phyloP scores from a whole-genome alignment of 2,888 invertebrate species.

The Tuta absoluta region DNA sequence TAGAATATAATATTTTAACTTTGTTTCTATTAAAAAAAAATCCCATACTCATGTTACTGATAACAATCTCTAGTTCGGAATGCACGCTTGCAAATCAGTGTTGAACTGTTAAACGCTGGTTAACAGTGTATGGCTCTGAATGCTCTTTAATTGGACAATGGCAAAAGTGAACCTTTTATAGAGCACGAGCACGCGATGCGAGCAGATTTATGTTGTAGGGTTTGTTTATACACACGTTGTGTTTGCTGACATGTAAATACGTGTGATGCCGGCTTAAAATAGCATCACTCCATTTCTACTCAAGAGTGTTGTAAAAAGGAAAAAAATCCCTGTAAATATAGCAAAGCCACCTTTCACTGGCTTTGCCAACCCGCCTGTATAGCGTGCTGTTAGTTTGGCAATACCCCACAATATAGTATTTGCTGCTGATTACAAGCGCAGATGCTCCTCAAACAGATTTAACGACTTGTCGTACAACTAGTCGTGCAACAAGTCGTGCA shows the following conservation, averaged over 20 bases:
- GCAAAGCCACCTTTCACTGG: too few relatives aligned
- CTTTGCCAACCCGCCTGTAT: too few relatives aligned
- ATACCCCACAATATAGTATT: too few relatives aligned
- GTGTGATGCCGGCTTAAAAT: too few relatives aligned
- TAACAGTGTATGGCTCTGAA: background rate
- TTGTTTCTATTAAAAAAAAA: too few relatives aligned
- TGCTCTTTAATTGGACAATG: constrained; percentile 6
- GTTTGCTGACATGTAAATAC: too few relatives aligned
- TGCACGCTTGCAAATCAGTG: background rate
- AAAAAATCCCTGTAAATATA: too few relatives aligned
- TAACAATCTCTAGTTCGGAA: background rate
- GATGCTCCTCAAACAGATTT: background rate
- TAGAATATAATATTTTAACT: too few relatives aligned
- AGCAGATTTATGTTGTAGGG: background rate
- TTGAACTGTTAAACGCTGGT: background rate
- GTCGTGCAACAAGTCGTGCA: too few relatives aligned
- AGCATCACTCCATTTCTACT: too few relatives aligned
- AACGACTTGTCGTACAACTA: background rate
- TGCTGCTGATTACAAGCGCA: background rate
- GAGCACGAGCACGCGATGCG: background rate
- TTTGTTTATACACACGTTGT: background rate
- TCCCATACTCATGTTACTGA: background rate
- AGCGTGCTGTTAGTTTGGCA: too few relatives aligned
- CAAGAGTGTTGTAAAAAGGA: too few relatives aligned
- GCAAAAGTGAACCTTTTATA: background rate